phyloP scores from a whole-genome alignment of 2,888 invertebrate species.

The Mystacides longicornis region DNA sequence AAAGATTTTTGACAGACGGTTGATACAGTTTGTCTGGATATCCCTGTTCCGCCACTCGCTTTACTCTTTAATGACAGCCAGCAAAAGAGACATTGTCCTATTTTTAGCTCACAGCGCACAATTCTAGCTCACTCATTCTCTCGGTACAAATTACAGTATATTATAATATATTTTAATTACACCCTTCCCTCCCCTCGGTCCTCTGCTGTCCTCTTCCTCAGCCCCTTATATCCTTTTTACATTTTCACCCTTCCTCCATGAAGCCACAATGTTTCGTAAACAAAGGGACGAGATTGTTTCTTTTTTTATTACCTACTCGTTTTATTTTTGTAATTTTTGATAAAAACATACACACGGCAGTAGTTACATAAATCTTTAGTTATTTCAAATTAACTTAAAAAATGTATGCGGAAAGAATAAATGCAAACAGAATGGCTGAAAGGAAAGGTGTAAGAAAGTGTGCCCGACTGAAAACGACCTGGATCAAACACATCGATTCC shows the following conservation, averaged over 20 bases:
- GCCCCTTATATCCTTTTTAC: not conserved
- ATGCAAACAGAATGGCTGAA: too few species aligned
- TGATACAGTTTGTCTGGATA: not conserved
- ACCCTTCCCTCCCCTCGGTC: not conserved
- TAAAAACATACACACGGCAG: too few species aligned
- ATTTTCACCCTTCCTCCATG: not conserved
- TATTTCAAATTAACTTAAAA: too few species aligned
- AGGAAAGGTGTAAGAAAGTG: too few species aligned
- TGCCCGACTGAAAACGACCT: too few species aligned
- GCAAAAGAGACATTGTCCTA: not conserved
- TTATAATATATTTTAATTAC: constrained; percentile 2
- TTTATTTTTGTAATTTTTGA: not conserved
- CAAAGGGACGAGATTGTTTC: not conserved
- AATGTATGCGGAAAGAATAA: too few species aligned
- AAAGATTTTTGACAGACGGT: not conserved
- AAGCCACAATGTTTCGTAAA: not conserved
- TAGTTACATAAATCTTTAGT: too few species aligned
- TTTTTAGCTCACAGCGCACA: not conserved
- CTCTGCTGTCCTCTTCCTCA: not conserved
- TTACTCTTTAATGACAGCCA: not conserved
- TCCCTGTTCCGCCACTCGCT: not conserved
- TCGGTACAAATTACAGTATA: not conserved
- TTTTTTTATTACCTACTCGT: not conserved
- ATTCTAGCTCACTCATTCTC: not conserved
- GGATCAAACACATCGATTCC: too few species aligned